A percentile compares a stretch with the other conserved stretches of the same genome.
Evolutionary conservation across 2,888 invertebrate species (phyloP).

Genomic region (Sesamia inferens): DNA sequence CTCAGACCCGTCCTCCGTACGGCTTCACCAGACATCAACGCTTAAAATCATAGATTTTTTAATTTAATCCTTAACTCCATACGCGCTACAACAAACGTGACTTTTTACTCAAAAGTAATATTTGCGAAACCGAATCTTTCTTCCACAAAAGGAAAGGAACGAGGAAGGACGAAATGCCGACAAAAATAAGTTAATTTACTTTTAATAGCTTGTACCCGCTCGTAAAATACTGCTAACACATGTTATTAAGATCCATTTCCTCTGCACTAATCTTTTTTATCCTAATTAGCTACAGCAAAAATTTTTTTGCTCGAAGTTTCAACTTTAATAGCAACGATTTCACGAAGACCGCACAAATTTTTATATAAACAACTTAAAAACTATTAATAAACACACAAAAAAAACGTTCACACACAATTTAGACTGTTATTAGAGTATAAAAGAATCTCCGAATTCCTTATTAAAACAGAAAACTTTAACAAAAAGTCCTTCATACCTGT

Average conservation of each 20-base stretch:
- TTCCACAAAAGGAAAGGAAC: constrained; percentile 33
- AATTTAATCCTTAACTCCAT: constrained; percentile 9
- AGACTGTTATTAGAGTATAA: constrained; percentile 75
- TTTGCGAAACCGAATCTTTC: constrained; percentile 37
- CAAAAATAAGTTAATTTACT: constrained; percentile 60
- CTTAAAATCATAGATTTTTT: background rate
- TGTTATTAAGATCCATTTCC: constrained; percentile 64
- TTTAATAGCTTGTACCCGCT: constrained; percentile 58
- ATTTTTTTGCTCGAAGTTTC: constrained; percentile 54
- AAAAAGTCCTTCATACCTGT: constrained; percentile 76
- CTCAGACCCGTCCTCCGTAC: too few species aligned
- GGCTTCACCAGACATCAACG: too few species aligned
- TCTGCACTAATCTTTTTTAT: constrained; percentile 57
- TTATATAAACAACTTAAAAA: constrained; percentile 71
- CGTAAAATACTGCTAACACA: constrained; percentile 58
- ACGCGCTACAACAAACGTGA: constrained; percentile 8
- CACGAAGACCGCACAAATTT: constrained; percentile 69
- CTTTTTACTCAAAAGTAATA: constrained; percentile 44
- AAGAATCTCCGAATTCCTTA: constrained; percentile 77
- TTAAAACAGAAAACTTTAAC: constrained; percentile 80
- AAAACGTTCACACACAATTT: constrained; percentile 82
- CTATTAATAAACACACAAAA: constrained; percentile 76
- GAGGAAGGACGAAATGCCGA: constrained; percentile 31
- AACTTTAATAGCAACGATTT: constrained; percentile 57
- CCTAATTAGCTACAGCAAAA: constrained; percentile 62